phyloP scores from a whole-genome alignment of 2,888 invertebrate genomes.

The Lepidocyrtinus sp. region DNA sequence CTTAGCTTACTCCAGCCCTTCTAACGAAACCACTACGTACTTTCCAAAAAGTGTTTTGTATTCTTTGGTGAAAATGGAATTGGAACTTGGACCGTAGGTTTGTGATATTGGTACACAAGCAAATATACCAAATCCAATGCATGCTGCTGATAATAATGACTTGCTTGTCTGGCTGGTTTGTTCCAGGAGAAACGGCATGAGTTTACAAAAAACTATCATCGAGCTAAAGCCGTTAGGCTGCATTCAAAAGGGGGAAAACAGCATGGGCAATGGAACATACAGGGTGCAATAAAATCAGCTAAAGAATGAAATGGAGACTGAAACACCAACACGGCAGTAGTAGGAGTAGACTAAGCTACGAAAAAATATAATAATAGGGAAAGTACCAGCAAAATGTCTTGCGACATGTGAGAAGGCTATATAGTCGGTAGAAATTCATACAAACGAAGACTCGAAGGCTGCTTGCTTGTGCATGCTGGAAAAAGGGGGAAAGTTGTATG shows the following conservation, averaged over 20 bases:
- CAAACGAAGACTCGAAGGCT: too few species aligned
- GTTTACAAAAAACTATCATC: background rate
- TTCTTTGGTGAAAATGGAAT: too few species aligned
- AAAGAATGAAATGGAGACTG: background rate
- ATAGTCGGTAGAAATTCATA: background rate
- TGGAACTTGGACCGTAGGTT: too few species aligned
- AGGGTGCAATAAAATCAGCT: background rate
- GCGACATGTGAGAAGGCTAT: background rate
- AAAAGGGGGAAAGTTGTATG: background rate
- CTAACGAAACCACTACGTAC: background rate
- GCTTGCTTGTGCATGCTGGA: background rate
- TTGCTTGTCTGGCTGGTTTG: background rate
- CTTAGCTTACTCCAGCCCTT: background rate
- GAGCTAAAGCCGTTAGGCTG: background rate
- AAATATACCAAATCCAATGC: too few species aligned
- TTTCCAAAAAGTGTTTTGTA: too few species aligned
- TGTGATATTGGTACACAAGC: too few species aligned
- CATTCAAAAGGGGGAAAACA: conserved; percentile 14
- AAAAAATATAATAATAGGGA: background rate
- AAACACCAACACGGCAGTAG: background rate
- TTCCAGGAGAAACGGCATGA: background rate
- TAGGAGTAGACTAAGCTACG: too few species aligned
- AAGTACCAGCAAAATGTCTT: background rate
- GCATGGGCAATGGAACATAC: conserved; percentile 4
- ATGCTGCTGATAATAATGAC: background rate